Conservation (phyloP, 2,797 vertebrate species). For the Falco biarmicus region DNA sequence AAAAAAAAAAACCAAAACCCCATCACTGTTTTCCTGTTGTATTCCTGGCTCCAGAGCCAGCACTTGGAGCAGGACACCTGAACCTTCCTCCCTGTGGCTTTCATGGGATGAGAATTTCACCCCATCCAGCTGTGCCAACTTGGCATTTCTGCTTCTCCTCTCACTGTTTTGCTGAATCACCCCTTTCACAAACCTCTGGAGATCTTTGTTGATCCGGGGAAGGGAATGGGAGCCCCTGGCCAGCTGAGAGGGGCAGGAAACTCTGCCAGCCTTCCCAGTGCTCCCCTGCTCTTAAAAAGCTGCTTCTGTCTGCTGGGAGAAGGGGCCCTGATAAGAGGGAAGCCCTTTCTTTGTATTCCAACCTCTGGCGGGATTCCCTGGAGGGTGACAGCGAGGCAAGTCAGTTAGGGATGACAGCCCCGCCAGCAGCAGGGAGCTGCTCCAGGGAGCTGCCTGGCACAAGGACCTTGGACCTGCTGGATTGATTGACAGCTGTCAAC, state of each 20-base stretch:
- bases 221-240: slow-evolving; percentile 4
- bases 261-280: not conserved
- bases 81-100: not conserved
- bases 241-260: slow-evolving; percentile 1
- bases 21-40: not conserved
- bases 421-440: not conserved
- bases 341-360: not conserved
- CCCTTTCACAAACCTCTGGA: slow-evolving; percentile 18
- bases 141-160: not conserved
- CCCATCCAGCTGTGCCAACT: not conserved
- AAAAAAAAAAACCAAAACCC: not conserved
- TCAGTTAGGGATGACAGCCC: not conserved
- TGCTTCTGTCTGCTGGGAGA: not conserved
- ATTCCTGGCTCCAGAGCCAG: not conserved
- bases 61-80: not conserved
- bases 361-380: not conserved
- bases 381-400: not conserved
- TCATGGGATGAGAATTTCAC: not conserved
- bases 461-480: not conserved
- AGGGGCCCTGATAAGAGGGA: not conserved
- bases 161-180: slow-evolving; percentile 28
- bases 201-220: slow-evolving; percentile 1
- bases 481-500: not conserved
- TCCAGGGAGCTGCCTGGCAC: not conserved
- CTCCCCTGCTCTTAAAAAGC: not conserved